Percentiles rank a stretch among this genome's conserved stretches.
These are phyloP conservation scores for Herminia tarsipennalis DNA, from an alignment of 2,888 invertebrate species.

Conservation along the genomic window DNA sequence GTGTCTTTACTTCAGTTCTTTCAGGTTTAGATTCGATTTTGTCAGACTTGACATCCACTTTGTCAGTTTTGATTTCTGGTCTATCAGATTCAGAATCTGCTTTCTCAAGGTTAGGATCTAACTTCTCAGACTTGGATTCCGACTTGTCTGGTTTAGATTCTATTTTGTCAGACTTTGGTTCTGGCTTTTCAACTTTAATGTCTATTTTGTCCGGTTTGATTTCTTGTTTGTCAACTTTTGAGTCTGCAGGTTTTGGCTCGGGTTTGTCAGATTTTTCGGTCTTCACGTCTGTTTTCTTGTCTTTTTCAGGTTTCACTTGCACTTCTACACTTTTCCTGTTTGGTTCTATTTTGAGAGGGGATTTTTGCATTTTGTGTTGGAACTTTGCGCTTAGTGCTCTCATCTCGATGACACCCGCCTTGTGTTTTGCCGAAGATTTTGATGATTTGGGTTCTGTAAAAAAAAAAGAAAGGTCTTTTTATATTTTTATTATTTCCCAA, in stretches of 20 bases:
- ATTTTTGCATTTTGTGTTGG: conserved; percentile 65
- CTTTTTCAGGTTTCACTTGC: conserved; percentile 59
- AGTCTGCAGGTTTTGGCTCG: conserved; percentile 16
- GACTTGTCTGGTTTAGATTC: conserved; percentile 22
- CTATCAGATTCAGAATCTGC: conserved; percentile 46
- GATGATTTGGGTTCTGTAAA: conserved; percentile 62
- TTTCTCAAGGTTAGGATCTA: conserved; percentile 38
- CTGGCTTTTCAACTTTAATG: conserved; percentile 9
- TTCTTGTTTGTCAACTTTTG: conserved; percentile 20
- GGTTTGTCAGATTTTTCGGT: conserved; percentile 17
- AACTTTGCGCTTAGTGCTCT: conserved; percentile 77
- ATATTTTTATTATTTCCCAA: too few species aligned
- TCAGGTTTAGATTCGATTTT: conserved; percentile 21
- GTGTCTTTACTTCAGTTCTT: conserved; percentile 36
- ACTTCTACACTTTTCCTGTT: conserved; percentile 68
- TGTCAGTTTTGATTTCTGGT: conserved; percentile 41
- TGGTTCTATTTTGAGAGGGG: conserved; percentile 61
- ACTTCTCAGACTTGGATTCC: conserved; percentile 32
- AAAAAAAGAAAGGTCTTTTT: too few species aligned
- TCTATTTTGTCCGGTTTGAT: conserved; percentile 15
- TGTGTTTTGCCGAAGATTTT: conserved; percentile 72
- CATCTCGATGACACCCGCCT: conserved; percentile 81
- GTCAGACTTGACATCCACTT: conserved; percentile 38
- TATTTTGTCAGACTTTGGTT: conserved; percentile 11
- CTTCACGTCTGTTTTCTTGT: conserved; percentile 58